A percentile compares a stretch with the other conserved stretches of the same genome.
Conservation (phyloP, 2,113 vertebrate species). For the Strix aluco region DNA sequence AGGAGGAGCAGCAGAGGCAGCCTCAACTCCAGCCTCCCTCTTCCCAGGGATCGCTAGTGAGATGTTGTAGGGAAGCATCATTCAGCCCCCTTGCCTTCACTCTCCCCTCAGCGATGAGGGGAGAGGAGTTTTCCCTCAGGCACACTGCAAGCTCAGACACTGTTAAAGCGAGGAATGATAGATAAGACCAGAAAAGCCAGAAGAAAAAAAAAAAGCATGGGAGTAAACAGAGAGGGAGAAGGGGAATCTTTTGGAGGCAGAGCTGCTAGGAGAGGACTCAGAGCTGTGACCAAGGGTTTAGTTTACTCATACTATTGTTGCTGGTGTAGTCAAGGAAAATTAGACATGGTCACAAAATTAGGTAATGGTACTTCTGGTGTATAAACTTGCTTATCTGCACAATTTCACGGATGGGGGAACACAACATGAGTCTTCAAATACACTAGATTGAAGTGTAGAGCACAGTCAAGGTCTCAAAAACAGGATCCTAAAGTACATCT, state of each 20-base stretch:
- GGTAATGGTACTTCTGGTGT: not conserved
- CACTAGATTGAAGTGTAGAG: not conserved
- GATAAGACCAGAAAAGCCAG: not conserved
- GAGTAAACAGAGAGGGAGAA: not conserved
- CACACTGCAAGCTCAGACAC: not conserved
- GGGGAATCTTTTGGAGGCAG: not conserved
- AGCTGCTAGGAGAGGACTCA: not conserved
- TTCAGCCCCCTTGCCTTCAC: not conserved
- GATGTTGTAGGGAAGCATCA: not conserved
- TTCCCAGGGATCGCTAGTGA: not conserved
- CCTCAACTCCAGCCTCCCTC: not conserved
- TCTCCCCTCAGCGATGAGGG: not conserved
- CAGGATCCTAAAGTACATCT: not conserved
- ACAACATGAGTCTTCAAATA: not conserved
- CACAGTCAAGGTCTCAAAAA: not conserved
- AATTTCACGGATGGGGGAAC: not conserved
- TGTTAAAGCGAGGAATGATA: fast-evolving
- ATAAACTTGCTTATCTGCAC: not conserved
- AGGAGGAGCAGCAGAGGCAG: not conserved
- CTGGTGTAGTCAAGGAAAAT: not conserved
- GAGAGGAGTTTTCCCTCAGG: not conserved
- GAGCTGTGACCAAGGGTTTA: not conserved
- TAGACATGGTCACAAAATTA: not conserved
- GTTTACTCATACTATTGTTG: not conserved
- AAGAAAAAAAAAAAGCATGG: not conserved